Base-by-base conservation (phyloP, 1,140 invertebrate genomes). In the Drosophila bifasciata region DNA sequence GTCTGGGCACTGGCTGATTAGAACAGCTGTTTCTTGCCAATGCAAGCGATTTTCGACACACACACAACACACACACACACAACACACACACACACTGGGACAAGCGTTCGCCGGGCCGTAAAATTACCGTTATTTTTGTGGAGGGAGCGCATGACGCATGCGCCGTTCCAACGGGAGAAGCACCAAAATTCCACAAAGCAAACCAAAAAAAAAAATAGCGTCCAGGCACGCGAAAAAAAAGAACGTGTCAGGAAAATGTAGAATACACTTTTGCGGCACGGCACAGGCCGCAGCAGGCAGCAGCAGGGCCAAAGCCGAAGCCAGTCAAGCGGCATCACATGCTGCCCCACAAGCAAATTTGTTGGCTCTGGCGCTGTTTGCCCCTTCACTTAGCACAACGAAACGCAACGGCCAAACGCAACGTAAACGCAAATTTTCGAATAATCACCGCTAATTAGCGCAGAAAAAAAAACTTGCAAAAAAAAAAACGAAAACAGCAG, bases 21-120 rank as follows among this genome's bases (percentile, higher is more conserved):
- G 66, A 79, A 75, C 76, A 79, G 76, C 76, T 78, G 76, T 79
- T 79, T 53, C 51, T 17, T 73, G 71, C 60, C 44, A 36, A 28
- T 61, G 60, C 50, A 55, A 45, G 41, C 36, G 39, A 56, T 23
- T 39, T 28, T 32, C 19, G 32, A 61, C 46, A 53, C 43, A 53
- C 5, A 48, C 52, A 44, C n/a, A 56, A 21, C 46, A 59, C 48
- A 43, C 51, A 23, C 32, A 39, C 40, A 44, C 45, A 15, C 15
- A 4, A 32, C 39, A 32, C 11, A 46, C 36, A 53, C 25, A 15
- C 11, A 58, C 16, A 40, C 21, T n/a, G 13, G 28, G 58, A 5
- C 13, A 53, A 55, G 16, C 17, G 17, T 48, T 69, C 44, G 66
- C 66, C 66, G 66, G 56, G 40, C 39, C 28, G 67, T 50, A 4